These are phyloP conservation scores for Fabriciana adippe DNA, from an alignment of 2,888 invertebrate genomes.

Conservation along the genomic window DNA sequence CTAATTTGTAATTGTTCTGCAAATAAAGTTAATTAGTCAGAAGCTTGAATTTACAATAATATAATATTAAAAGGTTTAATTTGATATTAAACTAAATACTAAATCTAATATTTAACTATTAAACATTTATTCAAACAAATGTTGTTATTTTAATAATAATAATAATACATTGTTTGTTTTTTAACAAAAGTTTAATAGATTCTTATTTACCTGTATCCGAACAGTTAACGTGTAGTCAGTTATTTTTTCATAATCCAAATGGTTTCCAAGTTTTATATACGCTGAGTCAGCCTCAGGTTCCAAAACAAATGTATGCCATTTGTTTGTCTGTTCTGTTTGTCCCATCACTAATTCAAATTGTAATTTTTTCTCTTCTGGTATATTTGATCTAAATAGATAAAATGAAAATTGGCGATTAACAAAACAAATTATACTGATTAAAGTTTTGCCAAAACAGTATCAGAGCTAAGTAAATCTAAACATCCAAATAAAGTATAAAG, in stretches of 20 bases:
- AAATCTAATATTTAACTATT: too few relatives aligned
- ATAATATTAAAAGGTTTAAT: too few relatives aligned
- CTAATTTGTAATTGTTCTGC: conserved; percentile 90
- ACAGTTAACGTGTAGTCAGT: conserved; percentile 92
- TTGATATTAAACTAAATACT: too few relatives aligned
- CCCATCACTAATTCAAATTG: conserved; percentile 91
- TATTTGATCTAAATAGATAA: conserved; percentile 84
- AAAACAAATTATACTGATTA: neutral
- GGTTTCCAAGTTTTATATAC: conserved; percentile 88
- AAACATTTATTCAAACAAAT: too few relatives aligned
- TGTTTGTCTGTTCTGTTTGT: conserved; percentile 93
- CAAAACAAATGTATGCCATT: conserved; percentile 87
- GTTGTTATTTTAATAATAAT: too few relatives aligned
- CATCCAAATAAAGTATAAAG: conserved; percentile 3
- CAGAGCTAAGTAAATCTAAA: conserved; percentile 3
- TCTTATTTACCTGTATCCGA: conserved; percentile 83
- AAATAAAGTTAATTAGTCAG: conserved; percentile 36
- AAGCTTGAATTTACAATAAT: neutral
- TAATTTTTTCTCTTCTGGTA: conserved; percentile 87
- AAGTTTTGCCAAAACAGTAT: conserved; percentile 2
- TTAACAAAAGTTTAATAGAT: neutral
- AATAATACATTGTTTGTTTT: too few relatives aligned
- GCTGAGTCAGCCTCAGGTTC: conserved; percentile 87
- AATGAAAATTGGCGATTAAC: conserved; percentile 5
- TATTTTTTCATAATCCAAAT: conserved; percentile 92